Conservation (phyloP, 2,113 vertebrate species). For the Phaetusa simplex region DNA sequence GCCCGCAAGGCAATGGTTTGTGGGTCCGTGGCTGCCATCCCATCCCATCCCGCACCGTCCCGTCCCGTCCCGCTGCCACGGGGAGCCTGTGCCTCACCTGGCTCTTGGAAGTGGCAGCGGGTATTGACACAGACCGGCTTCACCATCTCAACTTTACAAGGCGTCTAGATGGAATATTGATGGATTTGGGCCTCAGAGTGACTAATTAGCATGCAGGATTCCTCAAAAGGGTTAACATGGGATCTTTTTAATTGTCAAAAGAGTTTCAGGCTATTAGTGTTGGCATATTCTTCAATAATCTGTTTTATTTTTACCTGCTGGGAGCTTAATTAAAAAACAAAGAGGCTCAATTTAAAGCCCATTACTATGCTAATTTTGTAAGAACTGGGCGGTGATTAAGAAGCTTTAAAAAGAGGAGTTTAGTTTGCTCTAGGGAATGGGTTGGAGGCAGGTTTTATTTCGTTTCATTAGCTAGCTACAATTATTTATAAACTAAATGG, state of each 20-base stretch:
- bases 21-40: not conserved
- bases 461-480: constrained; percentile 88
- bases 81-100: not conserved
- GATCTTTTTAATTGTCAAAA: constrained; percentile 85
- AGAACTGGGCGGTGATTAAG: constrained; percentile 97
- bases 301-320: constrained; percentile 99
- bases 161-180: not conserved
- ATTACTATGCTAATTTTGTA: constrained; percentile 99
- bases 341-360: constrained; percentile 99
- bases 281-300: constrained; percentile 96
- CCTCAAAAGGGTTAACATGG: constrained; percentile 77
- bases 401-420: constrained; percentile 89
- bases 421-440: constrained; percentile 86
- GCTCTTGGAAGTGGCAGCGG: accelerated
- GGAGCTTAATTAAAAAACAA: constrained; percentile 99
- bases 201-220: constrained; percentile 51
- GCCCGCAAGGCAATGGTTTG: accelerated
- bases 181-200: constrained; percentile 13
- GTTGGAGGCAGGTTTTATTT: constrained; percentile 88
- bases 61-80: accelerated
- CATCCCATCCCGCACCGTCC: not conserved
- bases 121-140: not conserved
- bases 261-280: constrained; percentile 90
- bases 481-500: constrained; percentile 94
- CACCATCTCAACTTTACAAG: not conserved